Evolutionary conservation across 37 sponge, comb jelly and placozoan species (phyloP).

Genomic region (Halichondria panicea): DNA sequence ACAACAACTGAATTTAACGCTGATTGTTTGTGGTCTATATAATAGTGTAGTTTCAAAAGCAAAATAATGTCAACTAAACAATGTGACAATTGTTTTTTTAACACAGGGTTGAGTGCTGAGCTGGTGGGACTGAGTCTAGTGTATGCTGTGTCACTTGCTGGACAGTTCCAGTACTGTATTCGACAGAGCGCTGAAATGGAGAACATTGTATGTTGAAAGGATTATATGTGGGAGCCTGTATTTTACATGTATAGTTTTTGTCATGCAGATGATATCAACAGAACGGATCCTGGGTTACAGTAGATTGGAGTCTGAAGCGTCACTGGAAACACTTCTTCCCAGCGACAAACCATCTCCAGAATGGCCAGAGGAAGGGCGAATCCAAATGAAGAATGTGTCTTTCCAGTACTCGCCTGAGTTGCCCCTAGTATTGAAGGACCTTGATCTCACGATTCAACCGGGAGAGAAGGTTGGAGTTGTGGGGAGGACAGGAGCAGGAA

Average conservation of each 20-base stretch:
- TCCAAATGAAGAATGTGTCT: constrained; percentile 34
- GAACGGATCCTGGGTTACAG: constrained; percentile 72
- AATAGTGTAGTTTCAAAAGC: too few species aligned
- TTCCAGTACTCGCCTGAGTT: constrained; percentile 41
- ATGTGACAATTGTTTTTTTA: neutral
- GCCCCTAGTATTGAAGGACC: constrained; percentile 61
- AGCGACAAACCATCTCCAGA: constrained; percentile 37
- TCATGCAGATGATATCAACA: constrained; percentile 71
- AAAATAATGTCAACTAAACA: too few species aligned
- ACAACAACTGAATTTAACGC: too few species aligned
- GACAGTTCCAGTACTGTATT: constrained; percentile 78
- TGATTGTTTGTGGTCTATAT: too few species aligned
- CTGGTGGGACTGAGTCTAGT: constrained; percentile 69
- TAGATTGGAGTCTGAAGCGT: constrained; percentile 49
- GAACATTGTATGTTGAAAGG: constrained; percentile 48
- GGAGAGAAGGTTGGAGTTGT: constrained; percentile 90
- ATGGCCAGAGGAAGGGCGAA: constrained; percentile 70
- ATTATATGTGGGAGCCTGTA: neutral
- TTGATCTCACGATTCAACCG: constrained; percentile 42
- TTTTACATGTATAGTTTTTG: constrained; percentile 4
- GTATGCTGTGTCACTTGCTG: constrained; percentile 68
- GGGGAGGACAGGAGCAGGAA: constrained; percentile 95
- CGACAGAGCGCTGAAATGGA: constrained; percentile 84
- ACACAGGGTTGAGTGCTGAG: constrained; percentile 51
- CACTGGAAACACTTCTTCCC: constrained; percentile 35